Percentiles rank a stretch among this genome's conserved stretches.
phyloP scores from a whole-genome alignment of 2,113 vertebrate species.

The Dasyurus viverrinus region DNA sequence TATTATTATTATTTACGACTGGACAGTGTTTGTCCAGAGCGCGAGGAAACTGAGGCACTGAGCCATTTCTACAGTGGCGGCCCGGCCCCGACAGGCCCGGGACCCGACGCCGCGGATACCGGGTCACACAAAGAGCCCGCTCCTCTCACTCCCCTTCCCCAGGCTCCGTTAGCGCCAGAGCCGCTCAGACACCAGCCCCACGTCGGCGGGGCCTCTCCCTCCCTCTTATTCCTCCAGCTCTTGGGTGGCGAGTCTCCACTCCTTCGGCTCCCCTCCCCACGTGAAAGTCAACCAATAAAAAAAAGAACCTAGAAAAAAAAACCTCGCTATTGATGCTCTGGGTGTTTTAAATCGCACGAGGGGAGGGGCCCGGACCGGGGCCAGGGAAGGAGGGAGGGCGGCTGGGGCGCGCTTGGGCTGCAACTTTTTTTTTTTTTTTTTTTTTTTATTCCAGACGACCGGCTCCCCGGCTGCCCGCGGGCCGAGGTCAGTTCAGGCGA shows the following conservation, averaged over 20 bases:
- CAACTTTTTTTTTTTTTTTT: not conserved
- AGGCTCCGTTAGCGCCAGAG: not conserved
- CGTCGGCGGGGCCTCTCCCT: not conserved
- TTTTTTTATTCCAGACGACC: not conserved
- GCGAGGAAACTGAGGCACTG: not conserved
- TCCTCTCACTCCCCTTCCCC: not conserved
- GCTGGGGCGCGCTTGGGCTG: not conserved
- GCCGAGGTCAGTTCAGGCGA: not conserved
- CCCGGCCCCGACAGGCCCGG: not conserved
- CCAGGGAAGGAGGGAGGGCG: not conserved
- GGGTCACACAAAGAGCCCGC: not conserved
- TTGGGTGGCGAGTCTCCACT: not conserved
- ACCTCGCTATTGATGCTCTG: not conserved
- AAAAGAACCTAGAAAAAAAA: not conserved
- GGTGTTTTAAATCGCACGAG: not conserved
- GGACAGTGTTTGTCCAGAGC: not conserved
- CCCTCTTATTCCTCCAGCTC: not conserved
- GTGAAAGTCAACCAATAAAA: not conserved
- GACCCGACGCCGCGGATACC: not conserved
- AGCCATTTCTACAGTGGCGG: not conserved
- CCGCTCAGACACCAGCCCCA: not conserved
- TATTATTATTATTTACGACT: not conserved
- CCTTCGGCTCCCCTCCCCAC: not conserved
- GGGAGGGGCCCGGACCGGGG: not conserved
- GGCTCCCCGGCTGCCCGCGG: not conserved